Evolutionary conservation across 2,888 invertebrate species (phyloP).

Genomic region (Platycheirus albimanus): DNA sequence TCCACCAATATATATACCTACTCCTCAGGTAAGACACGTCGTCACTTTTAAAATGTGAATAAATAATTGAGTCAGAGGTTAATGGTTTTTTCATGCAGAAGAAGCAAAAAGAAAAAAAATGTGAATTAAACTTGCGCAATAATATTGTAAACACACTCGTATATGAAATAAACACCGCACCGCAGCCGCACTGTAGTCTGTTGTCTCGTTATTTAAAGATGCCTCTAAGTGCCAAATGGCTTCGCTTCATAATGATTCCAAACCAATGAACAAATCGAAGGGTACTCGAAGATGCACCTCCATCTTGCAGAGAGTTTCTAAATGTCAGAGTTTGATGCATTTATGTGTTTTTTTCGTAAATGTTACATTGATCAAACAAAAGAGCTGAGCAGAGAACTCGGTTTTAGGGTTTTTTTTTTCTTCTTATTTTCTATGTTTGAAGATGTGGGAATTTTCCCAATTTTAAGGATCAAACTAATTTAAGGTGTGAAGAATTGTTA

Average conservation of each 20-base stretch:
- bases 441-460: conserved; percentile 63
- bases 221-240: neutral
- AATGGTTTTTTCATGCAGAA: conserved; percentile 12
- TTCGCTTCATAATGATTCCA: neutral
- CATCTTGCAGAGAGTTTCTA: conserved; percentile 48
- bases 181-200: neutral
- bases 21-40: conserved; percentile 17
- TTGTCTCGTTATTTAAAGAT: neutral
- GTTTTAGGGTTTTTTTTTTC: neutral
- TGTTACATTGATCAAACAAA: conserved; percentile 56
- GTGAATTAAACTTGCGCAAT: conserved; percentile 29
- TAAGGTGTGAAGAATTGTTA: conserved; percentile 52
- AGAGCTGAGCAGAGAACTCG: conserved; percentile 34
- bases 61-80: conserved; percentile 41
- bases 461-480: conserved; percentile 40
- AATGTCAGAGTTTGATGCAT: conserved; percentile 53
- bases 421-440: conserved; percentile 24
- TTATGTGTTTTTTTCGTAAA: conserved; percentile 30
- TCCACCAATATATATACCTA: neutral
- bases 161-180: conserved; percentile 13
- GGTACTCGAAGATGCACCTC: conserved; percentile 40
- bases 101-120: conserved; percentile 10
- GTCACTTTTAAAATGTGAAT: conserved; percentile 44
- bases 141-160: conserved; percentile 19
- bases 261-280: neutral